Conservation (phyloP, 1,140 invertebrate genomes). For the Brachystomella parvula region DNA sequence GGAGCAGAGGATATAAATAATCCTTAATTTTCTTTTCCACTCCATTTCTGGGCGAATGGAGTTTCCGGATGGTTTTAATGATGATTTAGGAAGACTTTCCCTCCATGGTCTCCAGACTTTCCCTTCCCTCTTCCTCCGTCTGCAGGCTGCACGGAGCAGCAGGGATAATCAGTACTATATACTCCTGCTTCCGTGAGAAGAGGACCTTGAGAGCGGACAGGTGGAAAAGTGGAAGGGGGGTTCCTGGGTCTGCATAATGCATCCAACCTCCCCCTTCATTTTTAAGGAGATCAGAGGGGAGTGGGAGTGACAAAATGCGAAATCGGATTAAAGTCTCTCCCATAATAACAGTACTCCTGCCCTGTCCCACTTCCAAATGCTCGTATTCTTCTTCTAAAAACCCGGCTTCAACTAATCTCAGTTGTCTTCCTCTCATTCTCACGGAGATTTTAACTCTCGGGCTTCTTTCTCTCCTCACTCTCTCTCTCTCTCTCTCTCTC, state of each 20-base stretch:
- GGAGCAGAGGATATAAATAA: constrained; percentile 35
- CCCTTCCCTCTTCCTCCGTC: neutral
- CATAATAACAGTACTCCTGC: neutral
- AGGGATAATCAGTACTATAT: no score
- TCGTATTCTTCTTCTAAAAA: neutral
- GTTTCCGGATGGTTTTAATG: constrained; percentile 37
- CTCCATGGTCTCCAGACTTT: constrained; percentile 5
- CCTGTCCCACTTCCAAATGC: neutral
- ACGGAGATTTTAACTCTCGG: constrained; percentile 10
- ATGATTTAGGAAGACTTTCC: constrained; percentile 36
- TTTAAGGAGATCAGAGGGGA: constrained; percentile 21
- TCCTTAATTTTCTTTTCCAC: constrained; percentile 38
- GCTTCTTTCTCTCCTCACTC: neutral
- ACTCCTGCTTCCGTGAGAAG: no score
- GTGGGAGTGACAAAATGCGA: constrained; percentile 8
- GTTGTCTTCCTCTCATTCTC: constrained; percentile 4
- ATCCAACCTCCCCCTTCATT: no score
- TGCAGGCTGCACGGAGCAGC: no score
- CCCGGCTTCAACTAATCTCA: neutral
- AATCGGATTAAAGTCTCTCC: constrained; percentile 7
- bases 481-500: neutral
- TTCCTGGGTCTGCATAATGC: constrained; percentile 24
- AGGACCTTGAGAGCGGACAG: neutral
- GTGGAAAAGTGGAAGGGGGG: neutral
- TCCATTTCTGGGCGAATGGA: constrained; percentile 34